These are phyloP conservation scores for Arothron firmamentum DNA, from an alignment of 2,113 vertebrate species.

Conservation along the genomic window DNA sequence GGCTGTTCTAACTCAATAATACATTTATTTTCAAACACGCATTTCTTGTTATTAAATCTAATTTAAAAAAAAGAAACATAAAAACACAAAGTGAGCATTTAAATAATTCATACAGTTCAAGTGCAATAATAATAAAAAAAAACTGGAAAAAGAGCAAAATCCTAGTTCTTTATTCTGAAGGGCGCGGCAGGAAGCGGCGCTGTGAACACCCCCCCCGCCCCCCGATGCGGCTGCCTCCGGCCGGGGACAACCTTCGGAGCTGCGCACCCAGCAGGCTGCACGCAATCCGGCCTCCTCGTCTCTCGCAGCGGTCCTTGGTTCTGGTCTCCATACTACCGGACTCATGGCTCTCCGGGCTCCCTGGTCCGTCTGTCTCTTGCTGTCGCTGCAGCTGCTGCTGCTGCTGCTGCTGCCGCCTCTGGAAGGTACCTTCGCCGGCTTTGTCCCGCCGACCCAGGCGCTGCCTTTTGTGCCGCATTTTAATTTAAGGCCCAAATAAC, in stretches of 20 bases:
- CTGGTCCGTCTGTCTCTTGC: background rate
- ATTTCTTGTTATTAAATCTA: too few species aligned
- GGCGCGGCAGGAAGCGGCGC: slow-evolving; percentile 1
- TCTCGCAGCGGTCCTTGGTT: background rate
- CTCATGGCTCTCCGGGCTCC: background rate
- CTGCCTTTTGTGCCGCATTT: background rate
- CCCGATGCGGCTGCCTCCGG: slow-evolving; percentile 31
- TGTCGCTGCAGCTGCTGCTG: background rate
- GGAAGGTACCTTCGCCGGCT: background rate
- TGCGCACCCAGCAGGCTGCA: too few species aligned
- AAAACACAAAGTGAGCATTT: too few species aligned
- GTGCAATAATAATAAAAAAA: too few species aligned
- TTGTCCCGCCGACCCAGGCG: background rate
- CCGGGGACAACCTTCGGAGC: background rate
- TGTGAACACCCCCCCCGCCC: slow-evolving; percentile 44
- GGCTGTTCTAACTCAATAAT: too few species aligned
- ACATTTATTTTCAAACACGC: too few species aligned
- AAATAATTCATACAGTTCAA: too few species aligned
- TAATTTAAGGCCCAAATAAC: background rate
- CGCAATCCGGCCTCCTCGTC: too few species aligned
- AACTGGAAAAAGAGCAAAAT: too few species aligned
- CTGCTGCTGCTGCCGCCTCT: background rate
- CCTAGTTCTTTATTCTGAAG: slow-evolving; percentile 17
- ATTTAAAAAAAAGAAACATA: too few species aligned
- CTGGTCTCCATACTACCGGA: slow-evolving; percentile 9